Evolutionary conservation across 2,797 vertebrate genomes (phyloP), one percentile per base, ranked within the genome.

Genomic region (Etheostoma nigrum): DNA sequence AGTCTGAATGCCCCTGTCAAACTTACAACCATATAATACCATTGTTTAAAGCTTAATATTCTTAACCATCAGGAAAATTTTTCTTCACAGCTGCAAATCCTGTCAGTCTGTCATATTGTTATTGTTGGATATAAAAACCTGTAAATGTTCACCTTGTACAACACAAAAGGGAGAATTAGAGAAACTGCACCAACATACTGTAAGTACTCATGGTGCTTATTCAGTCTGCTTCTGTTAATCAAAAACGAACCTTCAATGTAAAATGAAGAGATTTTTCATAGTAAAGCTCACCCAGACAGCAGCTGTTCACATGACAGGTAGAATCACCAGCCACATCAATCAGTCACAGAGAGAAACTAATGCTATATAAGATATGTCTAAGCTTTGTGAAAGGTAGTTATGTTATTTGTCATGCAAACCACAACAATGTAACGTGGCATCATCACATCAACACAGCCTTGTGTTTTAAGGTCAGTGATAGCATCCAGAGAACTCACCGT

Each of bases 401-500:
- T 36, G 48, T 8, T 25, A 51, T 65, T 60, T 66, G 36, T 72
- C 27, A 69, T 47, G 33, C 21, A 62, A 64, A 21, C 49, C 72
- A 60, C 45, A 62, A 63, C 51, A 61, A 40, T 40, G 36, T 40
- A 40, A 40, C 10, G 3, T 12, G 36, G 10, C 10, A 40, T 40
- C 10, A 40, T 10, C 36, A 49, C 52, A 59, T 63, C 30, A 65
- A 69, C 47, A 21, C 55, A 62, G 57, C 25, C 21, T 64, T 44
- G 10, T 23, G 10, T 66, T 40, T 57, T 54, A 30, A 75, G 77
- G 42, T 59, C 30, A 51, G 58, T 1, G 0, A 25, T 6, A 4
- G 15, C 7, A 30, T 71, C 57, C 51, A 33, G 59, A 66, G 90
- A 58, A 96, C 97, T 97, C 83, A 99, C 98, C 10, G 96, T 96